Evolutionary conservation across 2,113 vertebrate species (phyloP).

Genomic region (Semicossyphus pulcher): DNA sequence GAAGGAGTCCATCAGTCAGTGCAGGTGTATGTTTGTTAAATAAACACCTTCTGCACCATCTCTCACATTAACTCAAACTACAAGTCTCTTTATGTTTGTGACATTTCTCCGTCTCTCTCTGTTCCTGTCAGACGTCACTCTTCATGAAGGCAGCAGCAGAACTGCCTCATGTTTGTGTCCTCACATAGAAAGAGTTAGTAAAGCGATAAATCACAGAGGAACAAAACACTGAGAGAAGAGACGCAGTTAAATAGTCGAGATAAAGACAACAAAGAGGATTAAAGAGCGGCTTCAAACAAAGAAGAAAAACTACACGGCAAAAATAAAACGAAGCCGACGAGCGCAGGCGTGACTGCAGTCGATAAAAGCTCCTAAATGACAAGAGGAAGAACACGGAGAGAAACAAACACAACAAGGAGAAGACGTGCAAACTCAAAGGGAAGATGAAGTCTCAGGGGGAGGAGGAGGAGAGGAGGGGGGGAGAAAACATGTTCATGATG

Average conservation of each 20-base stretch:
- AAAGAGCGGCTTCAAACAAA: background rate
- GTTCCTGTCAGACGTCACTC: background rate
- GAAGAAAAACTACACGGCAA: background rate
- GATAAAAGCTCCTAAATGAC: background rate
- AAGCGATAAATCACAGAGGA: background rate
- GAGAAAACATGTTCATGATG: background rate
- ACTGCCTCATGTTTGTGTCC: constrained; percentile 2
- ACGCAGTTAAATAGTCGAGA: background rate
- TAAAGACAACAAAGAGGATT: constrained; percentile 31
- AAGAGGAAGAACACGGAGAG: background rate
- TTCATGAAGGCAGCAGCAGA: background rate
- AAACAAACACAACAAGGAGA: background rate
- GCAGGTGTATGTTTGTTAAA: no score
- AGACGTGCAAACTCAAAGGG: background rate
- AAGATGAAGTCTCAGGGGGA: background rate
- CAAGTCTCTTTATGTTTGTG: background rate
- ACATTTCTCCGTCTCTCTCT: background rate
- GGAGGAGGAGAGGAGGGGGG: background rate
- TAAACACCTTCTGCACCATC: no score
- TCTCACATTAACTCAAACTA: no score
- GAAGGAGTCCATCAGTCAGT: no score
- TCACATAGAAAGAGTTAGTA: background rate
- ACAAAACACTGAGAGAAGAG: background rate
- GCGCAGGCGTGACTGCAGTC: background rate
- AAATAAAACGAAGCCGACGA: background rate